These are phyloP conservation scores for Ochlodes sylvanus DNA, from an alignment of 2,888 invertebrate species.

Conservation along the genomic window DNA sequence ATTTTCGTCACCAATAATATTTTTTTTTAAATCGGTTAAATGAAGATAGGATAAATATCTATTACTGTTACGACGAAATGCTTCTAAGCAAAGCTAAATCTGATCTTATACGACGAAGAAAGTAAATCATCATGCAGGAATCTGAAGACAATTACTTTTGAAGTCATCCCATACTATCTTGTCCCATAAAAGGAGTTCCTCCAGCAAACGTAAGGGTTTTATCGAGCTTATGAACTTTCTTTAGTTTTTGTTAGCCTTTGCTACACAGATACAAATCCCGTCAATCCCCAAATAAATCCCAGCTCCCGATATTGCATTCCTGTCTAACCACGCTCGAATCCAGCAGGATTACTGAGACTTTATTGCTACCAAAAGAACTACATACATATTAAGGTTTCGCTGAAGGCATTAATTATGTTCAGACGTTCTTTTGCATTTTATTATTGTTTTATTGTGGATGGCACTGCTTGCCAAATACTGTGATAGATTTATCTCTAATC, in stretches of 20 bases:
- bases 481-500: no score
- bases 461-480: no score
- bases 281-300: conserved; percentile 54
- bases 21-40: no score
- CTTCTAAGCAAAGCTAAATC: no score
- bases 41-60: no score
- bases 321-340: conserved; percentile 51
- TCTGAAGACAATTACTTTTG: no score
- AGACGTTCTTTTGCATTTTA: not conserved
- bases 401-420: not conserved
- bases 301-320: conserved; percentile 65
- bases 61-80: no score
- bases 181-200: not conserved
- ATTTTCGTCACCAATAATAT: no score
- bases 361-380: conserved; percentile 56
- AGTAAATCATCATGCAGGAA: no score
- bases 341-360: conserved; percentile 66
- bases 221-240: not conserved
- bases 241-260: conserved; percentile 33
- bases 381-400: conserved; percentile 7
- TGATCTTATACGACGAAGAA: no score
- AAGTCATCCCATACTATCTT: not conserved
- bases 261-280: conserved; percentile 26
- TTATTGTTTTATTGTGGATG: no score
- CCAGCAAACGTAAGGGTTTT: not conserved